Percentiles rank a stretch among this genome's conserved stretches.
These are phyloP conservation scores for Metalampra italica DNA, from an alignment of 2,888 invertebrate genomes.

Conservation along the genomic window DNA sequence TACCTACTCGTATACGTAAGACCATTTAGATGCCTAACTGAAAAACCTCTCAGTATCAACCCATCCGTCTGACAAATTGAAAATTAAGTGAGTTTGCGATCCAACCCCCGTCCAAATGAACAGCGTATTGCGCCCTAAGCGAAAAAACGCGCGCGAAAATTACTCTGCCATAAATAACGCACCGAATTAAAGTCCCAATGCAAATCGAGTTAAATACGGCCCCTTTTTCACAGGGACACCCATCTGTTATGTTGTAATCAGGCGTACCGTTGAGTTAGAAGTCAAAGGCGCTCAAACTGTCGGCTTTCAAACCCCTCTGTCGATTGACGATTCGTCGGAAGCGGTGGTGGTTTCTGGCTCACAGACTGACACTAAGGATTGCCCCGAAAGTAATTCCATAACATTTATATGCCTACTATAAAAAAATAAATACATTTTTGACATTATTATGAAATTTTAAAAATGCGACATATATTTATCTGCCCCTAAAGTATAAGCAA, in stretches of 20 bases:
- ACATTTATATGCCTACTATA: too few relatives aligned
- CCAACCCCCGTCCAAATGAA: not conserved
- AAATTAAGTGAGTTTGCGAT: not conserved
- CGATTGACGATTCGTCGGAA: not conserved
- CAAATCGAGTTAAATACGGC: constrained; percentile 1
- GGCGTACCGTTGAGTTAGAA: constrained; percentile 1
- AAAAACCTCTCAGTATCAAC: not conserved
- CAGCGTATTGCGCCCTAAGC: not conserved
- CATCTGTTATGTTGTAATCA: constrained; percentile 13
- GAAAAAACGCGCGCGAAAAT: constrained; percentile 1
- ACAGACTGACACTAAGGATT: too few relatives aligned
- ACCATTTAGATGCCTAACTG: not conserved
- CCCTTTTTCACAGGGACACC: constrained; percentile 3
- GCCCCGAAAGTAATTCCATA: too few relatives aligned
- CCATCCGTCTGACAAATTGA: not conserved
- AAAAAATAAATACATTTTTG: too few relatives aligned
- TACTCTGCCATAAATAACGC: constrained; percentile 4
- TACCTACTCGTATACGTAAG: too few relatives aligned
- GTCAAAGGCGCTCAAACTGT: constrained; percentile 2
- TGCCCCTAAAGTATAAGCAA: too few relatives aligned
- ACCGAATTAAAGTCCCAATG: constrained; percentile 3
- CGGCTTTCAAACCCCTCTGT: not conserved
- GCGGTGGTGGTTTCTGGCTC: too few relatives aligned
- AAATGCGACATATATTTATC: too few relatives aligned
- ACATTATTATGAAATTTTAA: too few relatives aligned